Evolutionary conservation across 2,888 invertebrate genomes (phyloP), one percentile per base, ranked within the genome.

Genomic region (Adela reaumurella): DNA sequence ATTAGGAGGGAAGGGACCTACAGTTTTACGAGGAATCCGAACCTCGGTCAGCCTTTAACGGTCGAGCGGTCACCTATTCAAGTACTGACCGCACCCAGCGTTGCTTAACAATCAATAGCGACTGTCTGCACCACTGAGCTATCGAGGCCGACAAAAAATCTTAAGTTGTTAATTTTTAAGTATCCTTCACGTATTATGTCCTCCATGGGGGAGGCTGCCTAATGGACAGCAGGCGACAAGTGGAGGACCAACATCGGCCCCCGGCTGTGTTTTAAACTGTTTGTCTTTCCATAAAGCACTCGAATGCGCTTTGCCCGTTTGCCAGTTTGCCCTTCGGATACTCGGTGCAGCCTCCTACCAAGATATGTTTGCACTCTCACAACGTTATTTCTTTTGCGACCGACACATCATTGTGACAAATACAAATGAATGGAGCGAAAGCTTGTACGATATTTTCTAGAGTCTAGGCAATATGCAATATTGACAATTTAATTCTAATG

Each of bases 241-340:
- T 79, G 79, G 74, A 77, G 68, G 67, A 66, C 71, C 70, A 77
- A 79, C 70, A 78, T 50, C 51, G 62, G 64, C 62, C 64, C 63
- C 53, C 65, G 73, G 68, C 73, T 74, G 78, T 79, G 78, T 80
- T 78, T 79, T 79, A 80, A 79, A 78, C 67, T 80, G 74, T 80
- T 80, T 78, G 66, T 73, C 66, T 67, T 72, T 65, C 77, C 78
- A 78, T 78, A 78, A 77, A 77, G 70, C 78, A 70, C 71, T 77
- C 64, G 64, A 69, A 35, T 35, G 35, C 11, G 35, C 11, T 35
- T 35, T 35, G 64, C 51, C 48, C n/a, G n/a, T n/a, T n/a, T n/a
- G n/a, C n/a, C n/a, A n/a, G 54, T 55, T 52, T 53, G 48, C 53
- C 49, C 51, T 46, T 29, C 46, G 49, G 47, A 48, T 48, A 48